These are phyloP conservation scores for Procambarus virginalis DNA, from an alignment of 1,140 invertebrate genomes.

Conservation along the genomic window DNA sequence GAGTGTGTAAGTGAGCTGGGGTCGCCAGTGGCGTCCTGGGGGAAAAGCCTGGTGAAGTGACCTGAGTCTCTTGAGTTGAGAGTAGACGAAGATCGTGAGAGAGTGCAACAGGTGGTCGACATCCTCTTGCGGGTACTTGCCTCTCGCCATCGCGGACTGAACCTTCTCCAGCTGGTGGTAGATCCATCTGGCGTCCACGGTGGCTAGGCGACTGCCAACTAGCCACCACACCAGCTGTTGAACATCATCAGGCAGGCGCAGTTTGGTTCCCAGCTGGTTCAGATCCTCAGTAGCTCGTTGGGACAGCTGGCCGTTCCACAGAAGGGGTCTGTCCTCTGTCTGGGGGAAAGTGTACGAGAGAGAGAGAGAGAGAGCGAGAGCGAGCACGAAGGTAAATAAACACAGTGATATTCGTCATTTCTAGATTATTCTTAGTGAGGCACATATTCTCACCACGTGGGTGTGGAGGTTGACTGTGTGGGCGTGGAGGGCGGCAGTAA, in stretches of 20 bases:
- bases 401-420: too few relatives aligned
- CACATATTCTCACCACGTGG: too few relatives aligned
- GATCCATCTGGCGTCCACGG: constrained; percentile 12
- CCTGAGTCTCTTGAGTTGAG: constrained; percentile 15
- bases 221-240: constrained; percentile 37
- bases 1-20: constrained; percentile 24
- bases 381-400: too few relatives aligned
- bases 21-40: not conserved
- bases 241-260: not conserved
- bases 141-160: not conserved
- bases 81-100: constrained; percentile 32
- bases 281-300: not conserved
- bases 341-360: not conserved
- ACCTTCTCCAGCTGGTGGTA: constrained; percentile 13
- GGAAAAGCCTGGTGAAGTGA: constrained; percentile 19
- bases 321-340: not conserved
- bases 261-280: not conserved
- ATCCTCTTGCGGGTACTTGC: constrained; percentile 17
- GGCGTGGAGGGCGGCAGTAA: not conserved
- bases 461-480: too few relatives aligned
- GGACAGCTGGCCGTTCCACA: not conserved
- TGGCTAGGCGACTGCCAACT: constrained; percentile 22
- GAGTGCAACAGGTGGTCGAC: constrained; percentile 25
- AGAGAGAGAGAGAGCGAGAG: not conserved
- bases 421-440: too few relatives aligned